Conservation (phyloP, 2,888 invertebrate genomes). For the Andrena bucephala region DNA sequence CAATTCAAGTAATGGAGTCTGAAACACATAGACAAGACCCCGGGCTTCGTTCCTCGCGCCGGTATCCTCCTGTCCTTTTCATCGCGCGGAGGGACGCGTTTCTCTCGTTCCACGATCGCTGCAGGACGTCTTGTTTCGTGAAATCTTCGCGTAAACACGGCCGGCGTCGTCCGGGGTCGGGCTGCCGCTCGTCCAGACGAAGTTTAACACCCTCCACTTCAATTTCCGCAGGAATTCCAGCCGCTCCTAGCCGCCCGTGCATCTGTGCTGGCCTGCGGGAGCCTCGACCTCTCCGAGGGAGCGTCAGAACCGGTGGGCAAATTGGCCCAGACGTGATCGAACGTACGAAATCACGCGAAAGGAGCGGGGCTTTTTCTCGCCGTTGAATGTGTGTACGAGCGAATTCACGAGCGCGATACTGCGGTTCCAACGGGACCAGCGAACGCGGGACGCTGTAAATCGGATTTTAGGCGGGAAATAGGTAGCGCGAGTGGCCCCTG, state of each 20-base stretch:
- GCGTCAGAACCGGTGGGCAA: not conserved
- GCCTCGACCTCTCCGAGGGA: not conserved
- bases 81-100: slow-evolving; percentile 18
- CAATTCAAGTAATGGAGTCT: slow-evolving; percentile 83
- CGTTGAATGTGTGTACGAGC: not conserved
- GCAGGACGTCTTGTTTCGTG: slow-evolving; percentile 18
- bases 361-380: not conserved
- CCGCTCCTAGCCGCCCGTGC: not conserved
- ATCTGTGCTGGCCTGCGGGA: not conserved
- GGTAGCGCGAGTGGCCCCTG: not conserved
- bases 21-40: slow-evolving; percentile 69
- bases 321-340: slow-evolving; percentile 10
- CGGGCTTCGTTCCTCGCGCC: not conserved
- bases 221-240: slow-evolving; percentile 22
- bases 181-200: not conserved
- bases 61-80: slow-evolving; percentile 72
- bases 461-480: slow-evolving; percentile 36
- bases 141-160: slow-evolving; percentile 16
- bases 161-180: not conserved
- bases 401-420: not conserved
- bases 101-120: not conserved
- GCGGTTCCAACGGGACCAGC: not conserved
- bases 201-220: slow-evolving; percentile 28
- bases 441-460: slow-evolving; percentile 1
- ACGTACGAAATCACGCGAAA: not conserved